Percentiles rank a stretch among this genome's conserved stretches.
Conservation (phyloP, 2,797 vertebrate genomes). For the Pempheris klunzingeri region DNA sequence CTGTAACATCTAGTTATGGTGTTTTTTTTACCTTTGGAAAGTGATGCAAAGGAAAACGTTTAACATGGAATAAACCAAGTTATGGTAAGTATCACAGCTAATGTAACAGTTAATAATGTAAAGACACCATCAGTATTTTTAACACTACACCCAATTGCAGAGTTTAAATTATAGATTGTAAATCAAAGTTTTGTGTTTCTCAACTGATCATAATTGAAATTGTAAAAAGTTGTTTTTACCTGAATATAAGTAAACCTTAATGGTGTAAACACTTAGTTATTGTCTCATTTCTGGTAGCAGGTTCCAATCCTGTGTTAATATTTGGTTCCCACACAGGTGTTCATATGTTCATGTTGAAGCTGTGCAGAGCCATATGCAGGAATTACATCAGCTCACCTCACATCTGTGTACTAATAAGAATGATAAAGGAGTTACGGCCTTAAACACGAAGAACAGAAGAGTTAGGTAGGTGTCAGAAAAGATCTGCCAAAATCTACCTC, state of each 20-base stretch:
- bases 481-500: background rate
- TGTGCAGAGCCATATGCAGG: background rate
- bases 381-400: background rate
- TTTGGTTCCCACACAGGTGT: constrained; percentile 2
- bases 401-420: background rate
- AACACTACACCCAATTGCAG: background rate
- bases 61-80: too few species aligned
- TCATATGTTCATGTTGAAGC: background rate
- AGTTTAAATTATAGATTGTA: background rate
- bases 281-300: too few species aligned
- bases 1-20: too few species aligned
- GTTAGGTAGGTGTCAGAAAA: background rate
- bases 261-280: constrained; percentile 3
- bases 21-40: too few species aligned
- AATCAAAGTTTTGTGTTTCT: background rate
- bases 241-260: background rate
- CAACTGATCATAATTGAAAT: background rate
- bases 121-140: too few species aligned
- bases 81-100: too few species aligned
- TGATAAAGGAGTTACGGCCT: background rate
- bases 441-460: background rate
- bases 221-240: too few species aligned
- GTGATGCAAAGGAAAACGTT: too few species aligned
- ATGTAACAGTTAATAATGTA: too few species aligned
- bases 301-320: too few species aligned